These are phyloP conservation scores for Phoeniculus purpureus DNA, from an alignment of 2,797 vertebrate genomes.

Conservation along the genomic window DNA sequence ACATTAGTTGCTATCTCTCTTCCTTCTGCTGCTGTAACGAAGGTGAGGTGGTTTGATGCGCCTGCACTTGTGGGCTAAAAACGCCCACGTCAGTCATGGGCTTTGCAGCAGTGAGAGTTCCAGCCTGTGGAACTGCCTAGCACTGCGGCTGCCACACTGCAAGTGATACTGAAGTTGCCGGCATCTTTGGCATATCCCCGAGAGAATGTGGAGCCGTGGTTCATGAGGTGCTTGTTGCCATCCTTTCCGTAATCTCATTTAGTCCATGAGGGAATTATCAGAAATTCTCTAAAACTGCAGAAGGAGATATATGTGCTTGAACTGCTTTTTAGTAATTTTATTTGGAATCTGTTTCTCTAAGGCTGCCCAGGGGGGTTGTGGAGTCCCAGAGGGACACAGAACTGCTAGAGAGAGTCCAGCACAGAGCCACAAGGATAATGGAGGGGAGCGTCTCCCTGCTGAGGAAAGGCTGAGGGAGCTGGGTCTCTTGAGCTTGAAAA, in stretches of 20 bases:
- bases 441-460: too few species aligned
- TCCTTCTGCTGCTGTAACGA: neutral
- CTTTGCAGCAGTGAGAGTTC: neutral
- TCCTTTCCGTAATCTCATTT: neutral
- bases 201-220: neutral
- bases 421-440: too few species aligned
- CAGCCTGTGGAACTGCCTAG: neutral
- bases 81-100: rapidly evolving
- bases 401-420: too few species aligned
- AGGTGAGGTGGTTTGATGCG: rapidly evolving
- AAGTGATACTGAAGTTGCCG: neutral
- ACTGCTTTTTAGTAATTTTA: neutral
- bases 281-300: neutral
- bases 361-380: too few species aligned
- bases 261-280: neutral
- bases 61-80: neutral
- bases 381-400: too few species aligned
- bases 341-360: neutral
- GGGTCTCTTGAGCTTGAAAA: too few species aligned
- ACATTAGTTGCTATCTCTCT: neutral
- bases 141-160: neutral
- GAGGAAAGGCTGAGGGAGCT: too few species aligned
- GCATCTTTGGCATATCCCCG: neutral
- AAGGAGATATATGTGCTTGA: neutral
- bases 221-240: neutral